Percentiles rank a stretch among this genome's conserved stretches.
Conservation (phyloP, 2,888 invertebrate species). For the Aleiodes alternator region DNA sequence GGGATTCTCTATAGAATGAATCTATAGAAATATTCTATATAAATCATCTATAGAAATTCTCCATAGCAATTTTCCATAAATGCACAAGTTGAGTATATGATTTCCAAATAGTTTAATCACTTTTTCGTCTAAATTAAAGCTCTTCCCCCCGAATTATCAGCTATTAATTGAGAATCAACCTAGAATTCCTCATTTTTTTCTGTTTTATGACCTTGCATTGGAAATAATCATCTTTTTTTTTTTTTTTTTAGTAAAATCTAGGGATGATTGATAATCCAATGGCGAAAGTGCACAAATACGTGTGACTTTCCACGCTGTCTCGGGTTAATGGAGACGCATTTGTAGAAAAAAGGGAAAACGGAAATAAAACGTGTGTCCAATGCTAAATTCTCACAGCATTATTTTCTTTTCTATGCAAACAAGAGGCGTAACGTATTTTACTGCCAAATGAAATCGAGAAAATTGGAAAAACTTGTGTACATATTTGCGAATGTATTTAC, state of each 20-base stretch:
- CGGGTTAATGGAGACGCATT: conserved; percentile 19
- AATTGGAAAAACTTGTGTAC: conserved; percentile 34
- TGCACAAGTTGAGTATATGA: no score
- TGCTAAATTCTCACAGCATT: neutral
- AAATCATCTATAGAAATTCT: no score
- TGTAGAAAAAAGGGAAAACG: conserved; percentile 23
- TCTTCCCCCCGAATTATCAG: no score
- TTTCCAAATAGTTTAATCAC: no score
- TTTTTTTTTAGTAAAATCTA: neutral
- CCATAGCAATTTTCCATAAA: no score
- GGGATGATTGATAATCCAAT: conserved; percentile 39
- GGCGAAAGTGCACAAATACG: conserved; percentile 38
- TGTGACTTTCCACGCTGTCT: conserved; percentile 38
- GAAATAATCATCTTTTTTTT: neutral
- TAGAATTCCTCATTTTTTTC: no score
- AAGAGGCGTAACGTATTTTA: neutral
- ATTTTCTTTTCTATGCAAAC: conserved; percentile 23
- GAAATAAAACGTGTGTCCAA: conserved; percentile 27
- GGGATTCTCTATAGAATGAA: no score
- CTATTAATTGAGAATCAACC: no score
- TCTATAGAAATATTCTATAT: no score
- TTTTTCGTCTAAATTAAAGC: no score
- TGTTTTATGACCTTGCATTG: no score
- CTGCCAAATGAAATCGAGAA: conserved; percentile 44
- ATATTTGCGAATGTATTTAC: conserved; percentile 15